Evolutionary conservation across 2,888 invertebrate species (phyloP).

Genomic region (Ormyrus pomaceus): DNA sequence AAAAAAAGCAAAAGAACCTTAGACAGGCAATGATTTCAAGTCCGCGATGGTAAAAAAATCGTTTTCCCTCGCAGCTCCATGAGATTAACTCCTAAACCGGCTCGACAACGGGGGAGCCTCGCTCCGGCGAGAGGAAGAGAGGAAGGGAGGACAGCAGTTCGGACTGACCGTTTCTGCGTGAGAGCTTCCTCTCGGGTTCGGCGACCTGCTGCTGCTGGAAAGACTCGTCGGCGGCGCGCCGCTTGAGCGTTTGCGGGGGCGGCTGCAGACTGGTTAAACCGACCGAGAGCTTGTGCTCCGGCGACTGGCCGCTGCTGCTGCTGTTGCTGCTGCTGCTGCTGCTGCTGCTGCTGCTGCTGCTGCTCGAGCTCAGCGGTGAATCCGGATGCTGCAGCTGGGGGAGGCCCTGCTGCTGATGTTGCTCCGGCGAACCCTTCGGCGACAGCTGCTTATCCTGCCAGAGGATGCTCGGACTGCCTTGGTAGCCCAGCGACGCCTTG

Average conservation of each 20-base stretch:
- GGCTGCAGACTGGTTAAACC: constrained; percentile 42
- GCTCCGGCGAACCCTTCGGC: constrained; percentile 36
- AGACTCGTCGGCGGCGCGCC: constrained; percentile 64
- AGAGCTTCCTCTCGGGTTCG: constrained; percentile 70
- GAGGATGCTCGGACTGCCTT: constrained; percentile 65
- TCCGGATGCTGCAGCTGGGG: constrained; percentile 19
- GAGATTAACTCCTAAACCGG: too few relatives aligned
- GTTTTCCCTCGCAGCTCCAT: too few relatives aligned
- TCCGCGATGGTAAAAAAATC: too few relatives aligned
- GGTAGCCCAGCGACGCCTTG: constrained; percentile 67
- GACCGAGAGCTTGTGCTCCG: constrained; percentile 44
- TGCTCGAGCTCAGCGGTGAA: constrained; percentile 41
- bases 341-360: too few relatives aligned
- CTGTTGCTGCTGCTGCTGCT: too few relatives aligned
- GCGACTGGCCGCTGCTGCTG: constrained; percentile 31
- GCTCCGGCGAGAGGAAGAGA: background rate
- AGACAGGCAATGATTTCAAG: too few relatives aligned
- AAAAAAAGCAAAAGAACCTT: too few relatives aligned
- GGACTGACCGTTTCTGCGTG: constrained; percentile 70
- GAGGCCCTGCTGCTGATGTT: constrained; percentile 10
- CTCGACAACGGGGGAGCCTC: too few relatives aligned
- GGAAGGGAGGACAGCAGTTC: background rate
- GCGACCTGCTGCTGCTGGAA: constrained; percentile 61
- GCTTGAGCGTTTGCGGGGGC: constrained; percentile 62
- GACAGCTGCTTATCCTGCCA: constrained; percentile 70